A percentile compares a stretch with the other conserved stretches of the same genome.
phyloP scores from a whole-genome alignment of 2,888 invertebrate genomes.

The Heteromyza rotundicornis region DNA sequence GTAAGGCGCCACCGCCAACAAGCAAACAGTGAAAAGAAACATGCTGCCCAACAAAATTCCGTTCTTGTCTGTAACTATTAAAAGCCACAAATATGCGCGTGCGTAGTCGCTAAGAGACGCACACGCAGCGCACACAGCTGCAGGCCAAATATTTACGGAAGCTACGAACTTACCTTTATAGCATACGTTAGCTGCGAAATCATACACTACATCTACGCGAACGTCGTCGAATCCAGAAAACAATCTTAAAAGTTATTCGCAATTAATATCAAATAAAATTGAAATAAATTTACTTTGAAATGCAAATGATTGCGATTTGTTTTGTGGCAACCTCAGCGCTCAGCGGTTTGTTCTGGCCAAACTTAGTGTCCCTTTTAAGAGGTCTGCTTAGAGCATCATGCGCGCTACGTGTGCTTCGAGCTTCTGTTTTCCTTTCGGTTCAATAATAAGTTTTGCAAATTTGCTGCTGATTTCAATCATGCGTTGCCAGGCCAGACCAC shows the following conservation, averaged over 20 bases:
- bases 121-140: conserved; percentile 26
- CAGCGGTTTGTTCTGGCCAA: not conserved
- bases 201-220: not conserved
- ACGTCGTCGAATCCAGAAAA: conserved; percentile 34
- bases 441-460: conserved; percentile 11
- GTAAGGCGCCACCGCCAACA: conserved; percentile 30
- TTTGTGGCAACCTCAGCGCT: conserved; percentile 19
- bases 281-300: conserved; percentile 62
- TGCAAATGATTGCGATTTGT: conserved; percentile 54
- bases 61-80: not conserved
- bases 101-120: not conserved
- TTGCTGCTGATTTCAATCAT: conserved; percentile 57
- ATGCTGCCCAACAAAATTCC: conserved; percentile 19
- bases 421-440: conserved; percentile 16
- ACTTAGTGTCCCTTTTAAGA: too few species aligned
- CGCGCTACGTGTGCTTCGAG: not conserved
- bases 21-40: not conserved
- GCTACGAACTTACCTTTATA: conserved; percentile 24
- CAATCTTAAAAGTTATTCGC: conserved; percentile 56
- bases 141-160: conserved; percentile 23
- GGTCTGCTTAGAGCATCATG: not conserved
- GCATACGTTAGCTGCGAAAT: conserved; percentile 12
- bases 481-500: conserved; percentile 35
- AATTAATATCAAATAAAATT: conserved; percentile 64
- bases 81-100: not conserved